Evolutionary conservation across 2,113 vertebrate genomes (phyloP).

Genomic region (Dipodomys ordii): DNA sequence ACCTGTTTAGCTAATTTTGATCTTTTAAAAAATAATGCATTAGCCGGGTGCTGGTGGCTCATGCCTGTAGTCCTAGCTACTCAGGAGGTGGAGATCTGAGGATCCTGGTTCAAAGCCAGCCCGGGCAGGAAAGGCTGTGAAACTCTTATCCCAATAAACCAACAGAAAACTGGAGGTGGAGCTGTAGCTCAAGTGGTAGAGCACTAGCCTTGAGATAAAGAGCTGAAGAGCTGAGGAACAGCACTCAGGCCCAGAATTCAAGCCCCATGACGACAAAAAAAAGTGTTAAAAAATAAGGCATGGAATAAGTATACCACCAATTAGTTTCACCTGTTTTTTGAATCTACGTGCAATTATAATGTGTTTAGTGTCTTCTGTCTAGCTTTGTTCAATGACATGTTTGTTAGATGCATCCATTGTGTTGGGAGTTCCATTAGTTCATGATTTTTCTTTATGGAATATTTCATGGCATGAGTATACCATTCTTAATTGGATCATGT

Average conservation of each 20-base stretch:
- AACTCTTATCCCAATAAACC: no score
- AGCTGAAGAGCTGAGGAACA: no score
- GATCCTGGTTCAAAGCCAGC: no score
- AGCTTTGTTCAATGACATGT: background rate
- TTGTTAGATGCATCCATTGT: background rate
- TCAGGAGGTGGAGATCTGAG: no score
- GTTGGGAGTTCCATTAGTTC: background rate
- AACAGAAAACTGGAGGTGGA: no score
- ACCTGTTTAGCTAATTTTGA: conserved; percentile 18
- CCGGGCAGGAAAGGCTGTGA: no score
- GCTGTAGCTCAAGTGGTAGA: no score
- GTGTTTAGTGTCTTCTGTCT: background rate
- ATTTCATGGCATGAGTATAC: background rate
- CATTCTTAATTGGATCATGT: background rate
- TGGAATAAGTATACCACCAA: background rate
- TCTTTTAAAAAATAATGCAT: background rate
- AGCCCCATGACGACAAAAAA: no score
- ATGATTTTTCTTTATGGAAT: background rate
- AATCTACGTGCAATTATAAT: background rate
- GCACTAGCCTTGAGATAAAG: no score
- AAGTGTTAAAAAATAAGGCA: background rate
- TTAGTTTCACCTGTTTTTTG: conserved; percentile 15
- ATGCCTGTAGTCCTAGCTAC: no score
- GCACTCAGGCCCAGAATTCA: no score
- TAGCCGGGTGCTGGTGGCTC: background rate